Percentiles rank a stretch among this genome's conserved stretches.
These are phyloP conservation scores for Martes martes DNA, from an alignment of 2,113 vertebrate species.

Conservation along the genomic window DNA sequence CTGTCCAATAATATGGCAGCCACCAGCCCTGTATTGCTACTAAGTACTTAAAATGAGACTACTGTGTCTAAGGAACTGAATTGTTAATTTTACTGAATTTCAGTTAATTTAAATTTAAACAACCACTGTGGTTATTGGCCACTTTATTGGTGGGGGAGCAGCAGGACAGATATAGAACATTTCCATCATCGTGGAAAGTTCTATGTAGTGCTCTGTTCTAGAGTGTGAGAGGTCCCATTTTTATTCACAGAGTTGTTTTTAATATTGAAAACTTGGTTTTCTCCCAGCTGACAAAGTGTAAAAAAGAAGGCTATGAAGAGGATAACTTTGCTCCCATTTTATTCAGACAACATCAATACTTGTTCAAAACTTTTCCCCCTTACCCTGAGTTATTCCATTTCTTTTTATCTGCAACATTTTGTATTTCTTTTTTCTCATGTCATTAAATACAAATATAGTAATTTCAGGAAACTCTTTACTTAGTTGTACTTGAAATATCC, in stretches of 20 bases:
- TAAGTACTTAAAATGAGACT: background rate
- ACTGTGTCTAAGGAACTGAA: background rate
- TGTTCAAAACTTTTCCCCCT: background rate
- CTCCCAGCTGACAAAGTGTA: background rate
- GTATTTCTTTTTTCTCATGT: constrained; percentile 32
- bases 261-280: background rate
- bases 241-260: background rate
- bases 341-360: background rate
- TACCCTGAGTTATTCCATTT: background rate
- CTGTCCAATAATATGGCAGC: background rate
- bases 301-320: background rate
- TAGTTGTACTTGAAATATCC: background rate
- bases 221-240: background rate
- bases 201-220: background rate
- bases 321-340: background rate
- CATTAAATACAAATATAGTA: background rate
- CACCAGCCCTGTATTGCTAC: background rate
- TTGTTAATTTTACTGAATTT: constrained; percentile 12
- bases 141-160: background rate
- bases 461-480: constrained; percentile 9
- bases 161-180: background rate
- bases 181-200: background rate
- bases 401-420: background rate
- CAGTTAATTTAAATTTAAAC: background rate
- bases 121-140: background rate